These are phyloP conservation scores for Dicrostonyx torquatus DNA, from an alignment of 2,797 vertebrate species.

Conservation along the genomic window DNA sequence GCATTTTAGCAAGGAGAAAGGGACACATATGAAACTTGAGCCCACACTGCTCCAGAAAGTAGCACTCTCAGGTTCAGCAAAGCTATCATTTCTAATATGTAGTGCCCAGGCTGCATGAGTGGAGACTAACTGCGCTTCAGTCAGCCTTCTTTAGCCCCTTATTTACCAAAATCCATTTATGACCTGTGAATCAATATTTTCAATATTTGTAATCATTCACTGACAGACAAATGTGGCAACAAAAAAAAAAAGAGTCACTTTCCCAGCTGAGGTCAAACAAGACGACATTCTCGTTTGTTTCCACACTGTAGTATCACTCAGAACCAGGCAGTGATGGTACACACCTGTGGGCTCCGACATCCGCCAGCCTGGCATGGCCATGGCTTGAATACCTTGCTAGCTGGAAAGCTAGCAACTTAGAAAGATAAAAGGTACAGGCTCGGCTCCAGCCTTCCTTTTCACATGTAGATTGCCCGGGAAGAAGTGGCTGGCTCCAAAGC, in stretches of 20 bases:
- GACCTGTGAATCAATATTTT: conserved; percentile 1
- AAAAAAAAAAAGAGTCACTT: background rate
- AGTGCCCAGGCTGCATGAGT: background rate
- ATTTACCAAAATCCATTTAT: background rate
- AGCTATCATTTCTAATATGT: background rate
- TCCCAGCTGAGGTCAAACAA: conserved; percentile 25
- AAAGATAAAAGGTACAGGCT: too few relatives aligned
- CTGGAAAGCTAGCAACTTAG: too few relatives aligned
- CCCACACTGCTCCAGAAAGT: background rate
- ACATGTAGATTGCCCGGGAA: too few relatives aligned
- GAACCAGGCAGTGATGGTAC: background rate
- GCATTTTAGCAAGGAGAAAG: background rate
- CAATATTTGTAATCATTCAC: background rate
- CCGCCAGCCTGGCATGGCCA: too few relatives aligned
- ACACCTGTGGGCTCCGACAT: too few relatives aligned
- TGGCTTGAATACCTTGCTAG: too few relatives aligned
- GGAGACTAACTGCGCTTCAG: background rate
- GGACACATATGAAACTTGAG: background rate
- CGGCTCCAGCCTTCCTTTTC: too few relatives aligned
- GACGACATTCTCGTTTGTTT: background rate
- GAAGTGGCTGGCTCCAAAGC: too few relatives aligned
- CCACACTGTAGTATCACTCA: background rate
- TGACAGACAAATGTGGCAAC: background rate
- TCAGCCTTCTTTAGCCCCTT: background rate
- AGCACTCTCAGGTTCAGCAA: conserved; percentile 13